Percentiles rank a stretch among this genome's conserved stretches.
phyloP scores from a whole-genome alignment of 2,888 invertebrate species.

The Girardia tigrina region DNA sequence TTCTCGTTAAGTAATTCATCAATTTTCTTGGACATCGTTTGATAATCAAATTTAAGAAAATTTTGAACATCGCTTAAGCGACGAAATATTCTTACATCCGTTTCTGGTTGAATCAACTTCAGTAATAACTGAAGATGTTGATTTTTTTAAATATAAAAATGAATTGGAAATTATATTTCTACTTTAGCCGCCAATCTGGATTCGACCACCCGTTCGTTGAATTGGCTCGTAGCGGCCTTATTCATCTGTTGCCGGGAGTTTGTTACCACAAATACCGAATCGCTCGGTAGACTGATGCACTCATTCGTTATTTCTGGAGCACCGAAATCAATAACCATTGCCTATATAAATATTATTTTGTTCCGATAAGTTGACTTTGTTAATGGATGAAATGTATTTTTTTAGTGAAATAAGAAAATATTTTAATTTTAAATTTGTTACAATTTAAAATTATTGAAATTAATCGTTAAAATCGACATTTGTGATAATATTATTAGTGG shows the following conservation, averaged over 20 bases:
- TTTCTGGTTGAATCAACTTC: constrained; percentile 10
- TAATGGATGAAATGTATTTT: too few relatives aligned
- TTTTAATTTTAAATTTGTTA: too few relatives aligned
- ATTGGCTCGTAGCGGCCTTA: constrained; percentile 78
- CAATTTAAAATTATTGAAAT: too few relatives aligned
- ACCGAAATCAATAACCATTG: constrained; percentile 81
- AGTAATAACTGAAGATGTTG: background rate
- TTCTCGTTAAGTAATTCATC: background rate
- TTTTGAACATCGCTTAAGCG: constrained; percentile 15
- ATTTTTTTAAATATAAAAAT: background rate
- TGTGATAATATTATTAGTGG: too few relatives aligned
- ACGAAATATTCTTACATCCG: background rate
- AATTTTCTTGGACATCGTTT: background rate
- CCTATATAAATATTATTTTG: too few relatives aligned
- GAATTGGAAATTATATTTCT: background rate
- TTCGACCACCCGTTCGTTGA: constrained; percentile 80
- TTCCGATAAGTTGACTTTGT: too few relatives aligned
- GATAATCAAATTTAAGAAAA: background rate
- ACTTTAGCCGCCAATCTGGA: constrained; percentile 78
- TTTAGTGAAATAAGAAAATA: too few relatives aligned
- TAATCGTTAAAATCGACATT: too few relatives aligned
- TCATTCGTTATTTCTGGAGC: constrained; percentile 54
- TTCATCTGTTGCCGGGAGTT: constrained; percentile 69
- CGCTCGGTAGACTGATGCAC: constrained; percentile 62
- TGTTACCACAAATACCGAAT: constrained; percentile 77